A percentile compares a stretch with the other conserved stretches of the same genome.
These are phyloP conservation scores for Cochlearius cochlearius DNA, from an alignment of 2,113 vertebrate species.

Conservation along the genomic window DNA sequence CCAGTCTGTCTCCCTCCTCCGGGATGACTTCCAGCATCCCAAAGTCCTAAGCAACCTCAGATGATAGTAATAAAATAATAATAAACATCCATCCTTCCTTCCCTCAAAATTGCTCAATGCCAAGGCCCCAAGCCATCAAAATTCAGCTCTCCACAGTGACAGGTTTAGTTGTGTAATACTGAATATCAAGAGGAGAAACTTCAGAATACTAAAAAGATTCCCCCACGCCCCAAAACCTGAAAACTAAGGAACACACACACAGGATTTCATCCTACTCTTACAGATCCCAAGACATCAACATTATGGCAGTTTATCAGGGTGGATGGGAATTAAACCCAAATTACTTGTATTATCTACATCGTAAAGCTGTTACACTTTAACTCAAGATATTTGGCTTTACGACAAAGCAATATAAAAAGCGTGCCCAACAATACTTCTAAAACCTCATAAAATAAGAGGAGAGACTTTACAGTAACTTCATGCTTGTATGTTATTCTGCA, in stretches of 20 bases:
- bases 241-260: not conserved
- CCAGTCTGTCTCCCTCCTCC: not conserved
- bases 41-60: not conserved
- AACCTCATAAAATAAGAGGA: not conserved
- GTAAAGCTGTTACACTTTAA: slow-evolving; percentile 1
- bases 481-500: not conserved
- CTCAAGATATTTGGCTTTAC: not conserved
- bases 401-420: not conserved
- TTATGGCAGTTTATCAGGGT: not conserved
- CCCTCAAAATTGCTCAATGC: not conserved
- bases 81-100: not conserved
- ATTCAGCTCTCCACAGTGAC: not conserved
- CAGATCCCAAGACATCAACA: not conserved
- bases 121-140: not conserved
- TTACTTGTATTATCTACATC: not conserved
- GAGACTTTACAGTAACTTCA: not conserved
- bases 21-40: not conserved
- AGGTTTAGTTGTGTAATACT: not conserved
- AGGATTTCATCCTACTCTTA: not conserved
- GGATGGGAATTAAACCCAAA: not conserved
- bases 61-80: not conserved
- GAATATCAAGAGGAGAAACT: not conserved
- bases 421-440: not conserved
- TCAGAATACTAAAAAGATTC: not conserved
- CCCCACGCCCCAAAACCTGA: not conserved